Percentiles rank a stretch among this genome's conserved stretches.
Evolutionary conservation across 2,113 vertebrate species (phyloP).

Genomic region (Coracopsis vasa): DNA sequence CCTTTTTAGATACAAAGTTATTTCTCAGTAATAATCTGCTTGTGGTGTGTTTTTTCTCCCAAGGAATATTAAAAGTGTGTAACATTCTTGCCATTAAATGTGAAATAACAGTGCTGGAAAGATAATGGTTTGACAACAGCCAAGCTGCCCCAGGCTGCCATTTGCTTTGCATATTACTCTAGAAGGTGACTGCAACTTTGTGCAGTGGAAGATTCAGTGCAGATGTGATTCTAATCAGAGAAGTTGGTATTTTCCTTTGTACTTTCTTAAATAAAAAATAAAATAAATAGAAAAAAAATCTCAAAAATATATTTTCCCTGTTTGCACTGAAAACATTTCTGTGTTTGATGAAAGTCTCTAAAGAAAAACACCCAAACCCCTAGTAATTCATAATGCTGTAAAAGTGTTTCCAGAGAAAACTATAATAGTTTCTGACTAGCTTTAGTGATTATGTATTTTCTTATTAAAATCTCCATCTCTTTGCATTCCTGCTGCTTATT

Average conservation of each 20-base stretch:
- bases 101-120: background rate
- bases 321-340: background rate
- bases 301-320: background rate
- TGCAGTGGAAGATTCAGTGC: background rate
- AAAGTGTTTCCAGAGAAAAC: background rate
- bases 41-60: background rate
- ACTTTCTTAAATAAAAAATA: background rate
- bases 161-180: background rate
- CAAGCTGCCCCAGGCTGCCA: background rate
- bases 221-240: background rate
- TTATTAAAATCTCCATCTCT: slow-evolving; percentile 9
- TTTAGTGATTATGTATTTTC: slow-evolving; percentile 9
- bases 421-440: slow-evolving; percentile 5
- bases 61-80: background rate
- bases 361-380: background rate
- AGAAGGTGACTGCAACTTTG: background rate
- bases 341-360: background rate
- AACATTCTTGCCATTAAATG: background rate
- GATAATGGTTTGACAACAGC: background rate
- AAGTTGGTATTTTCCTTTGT: background rate
- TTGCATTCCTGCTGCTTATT: slow-evolving; percentile 30
- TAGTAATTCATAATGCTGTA: background rate
- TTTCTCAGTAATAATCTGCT: background rate
- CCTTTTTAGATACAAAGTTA: background rate
- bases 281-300: background rate